A percentile compares a stretch with the other conserved stretches of the same genome.
Conservation (phyloP, 2,888 invertebrate species). For the Gastrophysa polygoni region DNA sequence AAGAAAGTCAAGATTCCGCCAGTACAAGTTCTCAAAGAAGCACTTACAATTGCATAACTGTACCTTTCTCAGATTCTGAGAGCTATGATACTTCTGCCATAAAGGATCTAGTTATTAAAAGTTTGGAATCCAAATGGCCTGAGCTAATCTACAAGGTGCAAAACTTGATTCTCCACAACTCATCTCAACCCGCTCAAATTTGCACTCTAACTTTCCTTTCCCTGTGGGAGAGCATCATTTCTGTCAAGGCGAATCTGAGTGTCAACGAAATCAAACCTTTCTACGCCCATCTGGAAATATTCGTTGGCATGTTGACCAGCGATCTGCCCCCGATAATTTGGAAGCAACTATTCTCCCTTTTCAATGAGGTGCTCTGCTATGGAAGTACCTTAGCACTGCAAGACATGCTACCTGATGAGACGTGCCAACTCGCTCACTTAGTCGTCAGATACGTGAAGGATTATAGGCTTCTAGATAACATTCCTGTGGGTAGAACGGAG, state of each 20-base stretch:
- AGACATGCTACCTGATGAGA: constrained; percentile 86
- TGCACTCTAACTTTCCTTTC: constrained; percentile 82
- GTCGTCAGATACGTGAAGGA: constrained; percentile 87
- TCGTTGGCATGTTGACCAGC: constrained; percentile 72
- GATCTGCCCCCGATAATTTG: constrained; percentile 82
- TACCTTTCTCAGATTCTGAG: constrained; percentile 77
- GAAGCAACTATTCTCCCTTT: constrained; percentile 82
- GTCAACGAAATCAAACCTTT: constrained; percentile 89
- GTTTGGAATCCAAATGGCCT: constrained; percentile 84
- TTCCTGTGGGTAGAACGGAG: constrained; percentile 54
- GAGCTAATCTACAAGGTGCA: constrained; percentile 76
- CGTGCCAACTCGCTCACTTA: constrained; percentile 83
- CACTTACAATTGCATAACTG: constrained; percentile 62
- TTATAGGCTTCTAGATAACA: constrained; percentile 71
- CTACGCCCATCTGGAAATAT: constrained; percentile 81
- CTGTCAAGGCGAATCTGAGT: constrained; percentile 87
- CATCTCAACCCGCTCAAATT: constrained; percentile 69
- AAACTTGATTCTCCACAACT: constrained; percentile 64
- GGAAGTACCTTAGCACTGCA: constrained; percentile 89
- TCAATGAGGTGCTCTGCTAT: constrained; percentile 90
- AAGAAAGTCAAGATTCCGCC: constrained; percentile 51
- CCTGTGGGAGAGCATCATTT: constrained; percentile 89
- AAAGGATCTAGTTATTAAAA: constrained; percentile 85
- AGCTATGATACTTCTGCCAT: constrained; percentile 85
- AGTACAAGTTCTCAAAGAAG: constrained; percentile 44